phyloP scores from a whole-genome alignment of 2,797 vertebrate genomes.

The Tachyglossus aculeatus region DNA sequence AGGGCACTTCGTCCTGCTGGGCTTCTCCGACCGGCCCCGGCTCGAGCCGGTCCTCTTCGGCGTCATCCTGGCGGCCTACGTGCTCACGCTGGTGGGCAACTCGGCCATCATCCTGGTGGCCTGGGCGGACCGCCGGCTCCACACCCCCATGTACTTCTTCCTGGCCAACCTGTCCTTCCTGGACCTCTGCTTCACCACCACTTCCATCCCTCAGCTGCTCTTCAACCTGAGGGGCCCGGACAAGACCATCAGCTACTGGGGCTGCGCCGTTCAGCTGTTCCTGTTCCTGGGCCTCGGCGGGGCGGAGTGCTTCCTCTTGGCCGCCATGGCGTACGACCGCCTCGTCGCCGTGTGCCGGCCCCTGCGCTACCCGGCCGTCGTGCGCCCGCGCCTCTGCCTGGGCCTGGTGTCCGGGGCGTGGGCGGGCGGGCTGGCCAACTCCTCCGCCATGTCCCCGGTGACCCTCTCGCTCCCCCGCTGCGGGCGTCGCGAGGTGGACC shows the following conservation, averaged over 20 bases:
- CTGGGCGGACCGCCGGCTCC: not conserved
- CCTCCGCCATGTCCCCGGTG: constrained; percentile 13
- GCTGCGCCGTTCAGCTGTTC: constrained; percentile 39
- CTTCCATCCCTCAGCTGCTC: constrained; percentile 49
- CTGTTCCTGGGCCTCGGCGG: constrained; percentile 29
- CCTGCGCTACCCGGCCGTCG: constrained; percentile 29
- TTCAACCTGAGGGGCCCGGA: constrained; percentile 32
- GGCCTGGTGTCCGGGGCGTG: constrained; percentile 23
- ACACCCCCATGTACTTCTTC: constrained; percentile 55
- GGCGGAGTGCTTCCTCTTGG: constrained; percentile 37
- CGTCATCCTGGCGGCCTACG: constrained; percentile 11
- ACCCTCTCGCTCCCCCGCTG: constrained; percentile 31
- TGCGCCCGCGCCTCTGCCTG: constrained; percentile 24
- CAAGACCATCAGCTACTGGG: constrained; percentile 28
- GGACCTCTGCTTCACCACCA: constrained; percentile 48
- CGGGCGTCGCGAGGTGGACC: constrained; percentile 15
- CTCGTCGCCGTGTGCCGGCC: constrained; percentile 44
- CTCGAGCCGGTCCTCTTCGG: constrained; percentile 29
- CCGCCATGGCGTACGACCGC: constrained; percentile 43
- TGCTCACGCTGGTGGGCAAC: constrained; percentile 29
- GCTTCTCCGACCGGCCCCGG: constrained; percentile 15
- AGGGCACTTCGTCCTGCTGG: constrained; percentile 11
- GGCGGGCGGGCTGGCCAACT: constrained; percentile 32
- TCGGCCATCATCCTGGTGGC: constrained; percentile 36
- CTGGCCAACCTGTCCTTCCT: constrained; percentile 56